Evolutionary conservation across 2,888 invertebrate genomes (phyloP).

Genomic region (Campopleginae sp.): DNA sequence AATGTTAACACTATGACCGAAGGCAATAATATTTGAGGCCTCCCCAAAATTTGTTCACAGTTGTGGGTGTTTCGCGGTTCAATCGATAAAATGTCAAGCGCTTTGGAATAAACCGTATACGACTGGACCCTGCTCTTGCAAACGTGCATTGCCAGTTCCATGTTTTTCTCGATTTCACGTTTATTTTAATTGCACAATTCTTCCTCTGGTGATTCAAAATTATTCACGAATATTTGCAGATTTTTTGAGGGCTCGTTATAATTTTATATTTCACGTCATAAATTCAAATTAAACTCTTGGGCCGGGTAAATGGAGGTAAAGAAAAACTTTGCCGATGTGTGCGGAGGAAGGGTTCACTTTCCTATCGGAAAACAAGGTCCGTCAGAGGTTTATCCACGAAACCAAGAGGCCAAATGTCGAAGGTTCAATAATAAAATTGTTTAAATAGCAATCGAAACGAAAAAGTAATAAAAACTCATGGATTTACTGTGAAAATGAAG

Average conservation of each 20-base stretch:
- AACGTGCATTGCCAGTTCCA: not conserved
- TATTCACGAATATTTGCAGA: not conserved
- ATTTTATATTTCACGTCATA: too few species aligned
- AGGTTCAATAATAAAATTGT: not conserved
- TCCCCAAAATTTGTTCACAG: not conserved
- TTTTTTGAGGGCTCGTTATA: not conserved
- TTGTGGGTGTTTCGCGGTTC: not conserved
- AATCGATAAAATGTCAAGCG: not conserved
- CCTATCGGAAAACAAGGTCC: too few species aligned
- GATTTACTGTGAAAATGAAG: not conserved
- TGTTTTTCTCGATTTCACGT: not conserved
- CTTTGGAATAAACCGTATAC: not conserved
- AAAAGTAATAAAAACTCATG: not conserved
- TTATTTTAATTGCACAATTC: not conserved
- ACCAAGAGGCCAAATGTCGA: not conserved
- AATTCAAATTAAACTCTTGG: too few species aligned
- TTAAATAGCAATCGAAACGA: not conserved
- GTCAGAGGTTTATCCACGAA: too few species aligned
- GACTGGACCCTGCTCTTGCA: not conserved
- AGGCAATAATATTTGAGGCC: not conserved
- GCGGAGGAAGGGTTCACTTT: too few species aligned
- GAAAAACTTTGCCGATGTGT: too few species aligned
- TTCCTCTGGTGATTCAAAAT: not conserved
- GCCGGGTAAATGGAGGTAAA: too few species aligned
- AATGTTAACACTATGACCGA: not conserved